Base-by-base conservation (phyloP, 2,797 vertebrate genomes). In the Lepilemur septentrionalis region DNA sequence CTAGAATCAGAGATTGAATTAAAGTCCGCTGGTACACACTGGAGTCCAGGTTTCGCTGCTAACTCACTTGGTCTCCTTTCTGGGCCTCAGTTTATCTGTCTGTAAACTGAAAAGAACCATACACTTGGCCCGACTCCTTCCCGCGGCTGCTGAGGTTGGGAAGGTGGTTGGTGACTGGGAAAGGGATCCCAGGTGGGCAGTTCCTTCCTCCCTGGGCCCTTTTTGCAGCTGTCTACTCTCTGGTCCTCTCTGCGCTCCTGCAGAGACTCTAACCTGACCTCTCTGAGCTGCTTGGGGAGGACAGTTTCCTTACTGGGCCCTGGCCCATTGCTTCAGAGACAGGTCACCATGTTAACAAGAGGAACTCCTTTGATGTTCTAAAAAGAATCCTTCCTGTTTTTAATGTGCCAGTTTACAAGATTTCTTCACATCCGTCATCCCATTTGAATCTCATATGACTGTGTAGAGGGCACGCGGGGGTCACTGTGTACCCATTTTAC, bases 301-400 rank as follows among this genome's bases (percentile, higher is more conserved):
- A 22, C 17, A 8, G 50, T 75, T 57, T 90, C 84, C 48, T 89
- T 22, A 4, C 46, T 20, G 28, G n/a, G 41, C 46, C 14, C 67
- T n/a, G 41, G 59, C 35, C 61, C 38, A 43, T 38, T 25, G 72
- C 76, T 55, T 83, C 84, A 84, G 90, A 94, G 94, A n/a, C 63
- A 88, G 78, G 22, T 88, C n/a, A 75, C 7, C 38, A 52, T 43
- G 14, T 61, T 81, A 88, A 76, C 43, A 52, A 91, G 43, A 63
- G 55, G 78, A 93, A 46, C 20, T 46, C 25, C 91, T 90, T 59
- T 96, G 94, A 93, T 75, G 67, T 92, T 41, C 59, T 73, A 35
- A n/a, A 76, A 70, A 30, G 18, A 82, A 48, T 41, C 38, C 46
- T 55, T 80, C 50, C 43, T 38, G 12, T 43, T 50, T 93, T 84